Conservation (phyloP, 2,113 vertebrate genomes). For the Ginglymostoma cirratum region DNA sequence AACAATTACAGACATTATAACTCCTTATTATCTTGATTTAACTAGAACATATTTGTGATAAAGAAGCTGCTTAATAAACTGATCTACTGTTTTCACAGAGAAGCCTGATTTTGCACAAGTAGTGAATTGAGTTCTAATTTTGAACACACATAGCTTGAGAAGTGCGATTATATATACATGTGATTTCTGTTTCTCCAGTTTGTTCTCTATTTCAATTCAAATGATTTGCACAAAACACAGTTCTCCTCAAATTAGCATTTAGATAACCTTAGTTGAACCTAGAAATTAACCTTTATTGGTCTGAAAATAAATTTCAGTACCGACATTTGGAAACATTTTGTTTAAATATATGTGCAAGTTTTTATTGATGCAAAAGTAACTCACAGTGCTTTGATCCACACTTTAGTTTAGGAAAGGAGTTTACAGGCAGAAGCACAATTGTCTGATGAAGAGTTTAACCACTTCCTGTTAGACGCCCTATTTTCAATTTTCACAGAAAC, state of each 20-base stretch:
- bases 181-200: not conserved
- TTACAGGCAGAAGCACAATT: not conserved
- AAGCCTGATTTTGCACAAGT: not conserved
- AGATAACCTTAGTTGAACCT: not conserved
- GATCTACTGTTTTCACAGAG: not conserved
- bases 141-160: not conserved
- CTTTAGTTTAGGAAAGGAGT: not conserved
- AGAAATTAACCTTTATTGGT: not conserved
- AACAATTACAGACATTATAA: not conserved
- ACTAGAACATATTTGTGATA: not conserved
- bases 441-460: slow-evolving; percentile 6
- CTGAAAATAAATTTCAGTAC: not conserved
- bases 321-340: not conserved
- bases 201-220: slow-evolving; percentile 40
- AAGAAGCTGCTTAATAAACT: not conserved
- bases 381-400: not conserved
- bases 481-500: slow-evolving; percentile 35
- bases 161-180: not conserved
- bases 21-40: not conserved
- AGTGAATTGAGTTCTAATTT: not conserved
- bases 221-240: not conserved
- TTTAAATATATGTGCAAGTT: not conserved
- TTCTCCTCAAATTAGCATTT: not conserved
- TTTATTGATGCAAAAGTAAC: not conserved
- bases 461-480: slow-evolving; percentile 28